A percentile compares a stretch with the other conserved stretches of the same genome.
Conservation (phyloP, 2,888 invertebrate genomes). For the Julus scanicus region DNA sequence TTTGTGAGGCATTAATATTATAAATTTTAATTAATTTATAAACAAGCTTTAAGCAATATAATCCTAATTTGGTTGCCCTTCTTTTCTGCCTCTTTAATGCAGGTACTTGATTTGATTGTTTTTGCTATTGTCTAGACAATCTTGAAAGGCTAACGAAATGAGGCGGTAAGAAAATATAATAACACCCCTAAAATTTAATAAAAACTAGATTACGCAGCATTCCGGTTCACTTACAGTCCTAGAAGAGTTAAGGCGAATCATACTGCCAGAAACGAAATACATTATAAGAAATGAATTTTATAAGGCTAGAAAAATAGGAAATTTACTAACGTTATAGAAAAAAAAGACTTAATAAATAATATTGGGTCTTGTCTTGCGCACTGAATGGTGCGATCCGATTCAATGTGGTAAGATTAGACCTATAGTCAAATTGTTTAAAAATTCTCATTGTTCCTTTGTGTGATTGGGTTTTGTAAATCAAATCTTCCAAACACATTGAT, state of each 20-base stretch:
- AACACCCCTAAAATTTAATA: constrained; percentile 14
- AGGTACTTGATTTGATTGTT: constrained; percentile 1
- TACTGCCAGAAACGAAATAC: not conserved
- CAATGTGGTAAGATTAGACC: not conserved
- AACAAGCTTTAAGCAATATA: not conserved
- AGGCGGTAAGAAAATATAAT: not conserved
- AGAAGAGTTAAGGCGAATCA: not conserved
- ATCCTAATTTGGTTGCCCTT: not conserved
- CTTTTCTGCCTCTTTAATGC: not conserved
- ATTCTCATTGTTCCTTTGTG: no score
- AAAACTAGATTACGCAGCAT: not conserved
- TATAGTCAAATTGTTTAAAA: no score
- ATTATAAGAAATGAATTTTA: not conserved
- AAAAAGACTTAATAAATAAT: no score
- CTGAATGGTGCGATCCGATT: no score
- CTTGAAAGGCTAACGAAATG: not conserved
- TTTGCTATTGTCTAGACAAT: constrained; percentile 21
- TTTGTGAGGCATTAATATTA: not conserved
- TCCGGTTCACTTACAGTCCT: not conserved
- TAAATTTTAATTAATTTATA: not conserved
- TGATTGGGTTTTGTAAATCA: no score
- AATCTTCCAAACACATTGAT: no score
- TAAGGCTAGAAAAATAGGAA: no score
- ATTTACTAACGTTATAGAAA: no score
- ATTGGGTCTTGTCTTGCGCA: no score